Percentiles rank a stretch among this genome's conserved stretches.
phyloP scores from a whole-genome alignment of 2,113 vertebrate genomes.

The Eubucco bourcierii region DNA sequence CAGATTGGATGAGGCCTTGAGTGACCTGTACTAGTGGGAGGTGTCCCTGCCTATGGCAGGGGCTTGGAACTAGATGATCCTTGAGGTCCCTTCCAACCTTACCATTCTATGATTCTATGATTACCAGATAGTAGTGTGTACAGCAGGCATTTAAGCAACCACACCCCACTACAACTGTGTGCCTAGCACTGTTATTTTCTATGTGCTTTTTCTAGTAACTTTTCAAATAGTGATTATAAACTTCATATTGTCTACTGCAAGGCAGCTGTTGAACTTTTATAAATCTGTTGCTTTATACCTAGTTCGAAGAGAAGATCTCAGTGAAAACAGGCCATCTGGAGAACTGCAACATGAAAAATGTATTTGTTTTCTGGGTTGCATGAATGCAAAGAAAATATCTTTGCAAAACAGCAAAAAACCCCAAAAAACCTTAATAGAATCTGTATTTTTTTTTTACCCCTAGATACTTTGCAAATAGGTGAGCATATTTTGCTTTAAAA shows the following conservation, averaged over 20 bases:
- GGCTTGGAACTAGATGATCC: too few species aligned
- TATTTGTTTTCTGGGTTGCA: background rate
- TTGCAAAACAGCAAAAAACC: background rate
- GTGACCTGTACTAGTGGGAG: too few species aligned
- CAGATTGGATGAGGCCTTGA: too few species aligned
- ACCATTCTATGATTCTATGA: too few species aligned
- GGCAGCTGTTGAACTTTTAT: background rate
- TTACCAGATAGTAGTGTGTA: background rate
- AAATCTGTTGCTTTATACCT: background rate
- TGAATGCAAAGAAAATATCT: background rate
- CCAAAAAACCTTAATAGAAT: background rate
- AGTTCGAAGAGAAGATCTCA: background rate
- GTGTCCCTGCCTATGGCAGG: too few species aligned
- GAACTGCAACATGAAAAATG: background rate
- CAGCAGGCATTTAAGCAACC: background rate
- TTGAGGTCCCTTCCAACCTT: too few species aligned
- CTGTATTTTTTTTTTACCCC: background rate
- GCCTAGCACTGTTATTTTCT: background rate
- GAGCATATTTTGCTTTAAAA: background rate
- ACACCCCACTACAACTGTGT: rapidly evolving
- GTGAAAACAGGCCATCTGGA: background rate
- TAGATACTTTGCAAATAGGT: background rate
- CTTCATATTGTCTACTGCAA: background rate
- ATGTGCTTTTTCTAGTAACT: background rate
- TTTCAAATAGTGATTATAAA: background rate